Evolutionary conservation across 2,113 vertebrate species (phyloP).

Genomic region (Percopsis transmontana): DNA sequence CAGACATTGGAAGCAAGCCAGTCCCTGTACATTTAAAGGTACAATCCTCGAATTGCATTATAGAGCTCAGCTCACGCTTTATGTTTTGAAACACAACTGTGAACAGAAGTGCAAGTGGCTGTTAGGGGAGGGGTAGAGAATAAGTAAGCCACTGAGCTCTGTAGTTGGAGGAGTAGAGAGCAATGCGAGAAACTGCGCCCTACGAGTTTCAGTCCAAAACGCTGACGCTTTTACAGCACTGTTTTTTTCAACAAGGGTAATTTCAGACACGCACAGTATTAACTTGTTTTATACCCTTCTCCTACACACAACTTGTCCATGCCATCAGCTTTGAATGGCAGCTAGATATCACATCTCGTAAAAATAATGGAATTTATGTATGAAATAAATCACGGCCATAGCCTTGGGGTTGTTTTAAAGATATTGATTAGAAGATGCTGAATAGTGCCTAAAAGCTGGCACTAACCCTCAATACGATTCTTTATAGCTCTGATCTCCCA

Average conservation of each 20-base stretch:
- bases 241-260: too few relatives aligned
- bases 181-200: conserved; percentile 55
- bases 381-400: background rate
- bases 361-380: background rate
- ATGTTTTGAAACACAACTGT: background rate
- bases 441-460: background rate
- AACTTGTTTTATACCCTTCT: too few relatives aligned
- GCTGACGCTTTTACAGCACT: background rate
- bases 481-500: conserved; percentile 45
- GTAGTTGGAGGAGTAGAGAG: conserved; percentile 5
- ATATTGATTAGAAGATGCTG: conserved; percentile 13
- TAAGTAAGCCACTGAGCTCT: too few relatives aligned
- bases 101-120: too few relatives aligned
- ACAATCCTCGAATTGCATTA: too few relatives aligned
- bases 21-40: too few relatives aligned
- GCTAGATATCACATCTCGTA: too few relatives aligned
- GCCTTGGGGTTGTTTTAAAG: conserved; percentile 4
- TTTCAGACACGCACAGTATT: too few relatives aligned
- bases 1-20: too few relatives aligned
- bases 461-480: conserved; percentile 23
- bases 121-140: conserved; percentile 42
- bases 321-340: too few relatives aligned
- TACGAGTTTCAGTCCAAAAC: conserved; percentile 41
- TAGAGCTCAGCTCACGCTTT: too few relatives aligned
- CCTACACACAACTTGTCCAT: too few relatives aligned